Percentiles rank a stretch among this genome's conserved stretches.
These are phyloP conservation scores for Prunella fulvescens DNA, from an alignment of 2,113 vertebrate genomes.

Conservation along the genomic window DNA sequence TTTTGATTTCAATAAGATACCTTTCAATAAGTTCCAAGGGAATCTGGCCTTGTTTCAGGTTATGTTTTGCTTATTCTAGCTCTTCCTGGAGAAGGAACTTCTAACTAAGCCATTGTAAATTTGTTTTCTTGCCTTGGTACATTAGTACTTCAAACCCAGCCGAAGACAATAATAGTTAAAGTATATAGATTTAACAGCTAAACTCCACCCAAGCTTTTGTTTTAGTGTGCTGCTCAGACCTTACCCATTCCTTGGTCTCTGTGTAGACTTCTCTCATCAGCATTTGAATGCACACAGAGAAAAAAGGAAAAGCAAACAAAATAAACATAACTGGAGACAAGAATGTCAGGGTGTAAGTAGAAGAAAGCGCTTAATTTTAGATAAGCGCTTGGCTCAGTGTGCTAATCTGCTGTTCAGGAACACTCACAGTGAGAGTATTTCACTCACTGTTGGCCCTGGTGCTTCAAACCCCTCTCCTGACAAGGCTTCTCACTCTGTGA, in stretches of 20 bases:
- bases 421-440: background rate
- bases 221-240: background rate
- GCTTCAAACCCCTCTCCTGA: background rate
- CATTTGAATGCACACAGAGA: background rate
- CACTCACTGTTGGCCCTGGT: background rate
- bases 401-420: background rate
- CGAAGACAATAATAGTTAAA: background rate
- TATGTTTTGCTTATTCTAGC: background rate
- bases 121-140: slow-evolving; percentile 4
- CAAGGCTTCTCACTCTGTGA: rapidly evolving
- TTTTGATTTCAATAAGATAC: background rate
- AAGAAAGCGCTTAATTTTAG: slow-evolving; percentile 3
- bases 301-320: background rate
- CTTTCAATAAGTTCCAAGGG: background rate
- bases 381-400: background rate
- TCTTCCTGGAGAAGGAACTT: slow-evolving; percentile 15
- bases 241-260: background rate
- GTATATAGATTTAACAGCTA: background rate
- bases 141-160: background rate
- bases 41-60: background rate
- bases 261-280: background rate
- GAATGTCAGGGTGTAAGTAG: background rate
- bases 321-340: background rate
- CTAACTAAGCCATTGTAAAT: background rate
- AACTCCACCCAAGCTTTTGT: slow-evolving; percentile 20